Percentiles rank a stretch among this genome's conserved stretches.
These are phyloP conservation scores for Neopipo cinnamomea DNA, from an alignment of 2,113 vertebrate genomes.

Conservation along the genomic window DNA sequence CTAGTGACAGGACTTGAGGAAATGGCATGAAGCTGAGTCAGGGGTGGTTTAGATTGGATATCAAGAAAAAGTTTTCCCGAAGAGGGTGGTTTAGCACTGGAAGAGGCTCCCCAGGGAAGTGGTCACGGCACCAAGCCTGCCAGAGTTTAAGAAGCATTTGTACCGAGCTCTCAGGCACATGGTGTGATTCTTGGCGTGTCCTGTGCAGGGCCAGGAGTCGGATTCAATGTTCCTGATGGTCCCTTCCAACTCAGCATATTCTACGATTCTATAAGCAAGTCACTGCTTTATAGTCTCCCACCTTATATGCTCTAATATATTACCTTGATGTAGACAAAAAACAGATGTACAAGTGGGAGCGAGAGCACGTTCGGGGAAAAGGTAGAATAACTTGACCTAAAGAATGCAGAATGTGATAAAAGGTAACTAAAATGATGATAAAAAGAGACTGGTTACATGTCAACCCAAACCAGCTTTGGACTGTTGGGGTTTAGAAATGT, in stretches of 20 bases:
- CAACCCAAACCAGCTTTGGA: not conserved
- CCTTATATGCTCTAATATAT: not conserved
- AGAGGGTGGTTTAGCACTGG: not conserved
- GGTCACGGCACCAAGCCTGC: not conserved
- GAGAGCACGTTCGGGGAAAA: not conserved
- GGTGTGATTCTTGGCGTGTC: not conserved
- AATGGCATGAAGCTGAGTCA: not conserved
- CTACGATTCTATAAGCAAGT: not conserved
- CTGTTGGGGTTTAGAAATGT: not conserved
- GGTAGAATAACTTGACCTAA: not conserved
- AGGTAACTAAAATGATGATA: not conserved
- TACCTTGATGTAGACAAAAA: not conserved
- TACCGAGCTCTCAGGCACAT: fast-evolving
- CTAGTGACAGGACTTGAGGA: not conserved
- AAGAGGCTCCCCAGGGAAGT: not conserved
- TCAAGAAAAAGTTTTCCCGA: not conserved
- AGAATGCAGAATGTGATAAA: not conserved
- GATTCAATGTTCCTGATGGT: fast-evolving
- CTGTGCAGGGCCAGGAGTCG: not conserved
- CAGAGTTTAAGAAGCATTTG: fast-evolving
- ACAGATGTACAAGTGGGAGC: not conserved
- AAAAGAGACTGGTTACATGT: not conserved
- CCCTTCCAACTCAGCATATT: not conserved
- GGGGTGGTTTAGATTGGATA: not conserved
- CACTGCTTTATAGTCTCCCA: not conserved